Conservation (phyloP, 2,888 invertebrate species). For the Argynnis bischoffii region DNA sequence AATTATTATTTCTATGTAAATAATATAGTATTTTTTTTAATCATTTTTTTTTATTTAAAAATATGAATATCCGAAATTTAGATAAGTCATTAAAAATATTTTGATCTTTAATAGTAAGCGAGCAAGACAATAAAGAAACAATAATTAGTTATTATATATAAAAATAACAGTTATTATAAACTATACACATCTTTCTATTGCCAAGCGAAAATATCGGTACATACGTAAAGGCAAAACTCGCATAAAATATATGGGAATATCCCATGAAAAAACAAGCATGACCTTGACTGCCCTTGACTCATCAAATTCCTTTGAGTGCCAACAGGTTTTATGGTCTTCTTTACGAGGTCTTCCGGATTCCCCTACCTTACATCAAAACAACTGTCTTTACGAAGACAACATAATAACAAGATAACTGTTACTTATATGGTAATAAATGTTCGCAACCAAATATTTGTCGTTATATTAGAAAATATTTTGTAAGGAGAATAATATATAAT, state of each 20-base stretch:
- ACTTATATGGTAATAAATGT: no score
- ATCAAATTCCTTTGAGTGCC: slow-evolving; percentile 45
- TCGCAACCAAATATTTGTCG: neutral
- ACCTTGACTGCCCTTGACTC: slow-evolving; percentile 45
- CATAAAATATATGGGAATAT: slow-evolving; percentile 17
- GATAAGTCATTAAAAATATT: neutral
- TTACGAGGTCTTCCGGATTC: slow-evolving; percentile 58
- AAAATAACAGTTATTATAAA: neutral
- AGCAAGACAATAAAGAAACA: no score
- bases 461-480: neutral
- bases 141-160: neutral
- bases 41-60: no score
- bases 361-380: slow-evolving; percentile 51
- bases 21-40: no score
- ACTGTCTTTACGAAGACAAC: neutral
- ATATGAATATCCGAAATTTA: no score
- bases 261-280: slow-evolving; percentile 21
- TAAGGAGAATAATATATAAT: no score
- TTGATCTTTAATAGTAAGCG: no score
- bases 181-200: neutral
- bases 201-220: neutral
- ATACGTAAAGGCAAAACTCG: neutral
- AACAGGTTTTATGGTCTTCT: slow-evolving; percentile 68
- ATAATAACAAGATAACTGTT: no score
- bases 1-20: no score